Evolutionary conservation across 2,888 invertebrate species (phyloP), one percentile per base, ranked within the genome.

Genomic region (Oligia latruncula): DNA sequence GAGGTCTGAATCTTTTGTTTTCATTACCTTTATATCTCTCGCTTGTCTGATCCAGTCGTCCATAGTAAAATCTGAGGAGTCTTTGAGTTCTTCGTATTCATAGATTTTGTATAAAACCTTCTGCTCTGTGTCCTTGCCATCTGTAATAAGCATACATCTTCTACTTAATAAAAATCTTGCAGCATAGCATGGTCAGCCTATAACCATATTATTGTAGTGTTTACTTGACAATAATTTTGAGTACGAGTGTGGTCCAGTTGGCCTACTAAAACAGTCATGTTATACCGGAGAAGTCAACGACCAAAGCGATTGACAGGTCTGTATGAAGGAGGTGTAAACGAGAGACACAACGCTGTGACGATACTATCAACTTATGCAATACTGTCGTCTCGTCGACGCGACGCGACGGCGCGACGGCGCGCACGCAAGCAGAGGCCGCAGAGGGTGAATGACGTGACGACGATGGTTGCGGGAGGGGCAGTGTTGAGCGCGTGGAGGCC

Each of bases 1-100:
- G 2, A 43, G n/a, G 11, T 17, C 9, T 29, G 6, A 49, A 20
- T 20, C 1, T 35, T 15, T 71, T 35, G 8, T 55, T 35, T 29
- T 23, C 4, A n/a, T 60, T n/a, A 64, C 99, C 97, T 98, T 97
- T 81, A 99, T 98, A 94, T 99, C 99, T 75, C 97, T 97, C 0
- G 99, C 99, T 90, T 99, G 99, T 89, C 97, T 97, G 58, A 98
- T 97, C 99, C 99, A 99, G 90, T 99, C 99, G 64, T 98, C 98
- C 93, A 98, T 98, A 0, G 98, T 98, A 98, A 99, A 99, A 93
- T 99, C 99, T 85, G 99, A 98, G 0, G 99, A 99, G 94, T 99
- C 99, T 87, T 99, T 97, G 0, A 99, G 96, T 8, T 99, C 98
- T 23, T 98, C 97, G 91, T 99, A 99, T 95, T 99, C 99, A 66